Base-by-base conservation (phyloP, 2,113 vertebrate species). In the Triplophysa siluroides region DNA sequence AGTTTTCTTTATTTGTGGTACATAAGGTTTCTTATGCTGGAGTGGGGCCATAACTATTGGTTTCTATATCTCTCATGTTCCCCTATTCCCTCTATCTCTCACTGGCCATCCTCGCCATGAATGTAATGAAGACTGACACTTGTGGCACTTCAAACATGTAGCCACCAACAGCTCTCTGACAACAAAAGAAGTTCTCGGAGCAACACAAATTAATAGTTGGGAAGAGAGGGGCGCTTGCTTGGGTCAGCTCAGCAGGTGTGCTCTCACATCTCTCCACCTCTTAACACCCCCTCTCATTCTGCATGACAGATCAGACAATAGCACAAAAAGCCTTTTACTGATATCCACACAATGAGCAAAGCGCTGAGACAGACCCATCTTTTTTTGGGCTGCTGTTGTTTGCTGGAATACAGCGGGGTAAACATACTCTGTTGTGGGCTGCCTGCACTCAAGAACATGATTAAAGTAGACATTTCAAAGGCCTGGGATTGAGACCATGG, bases 201-300 rank as follows among this genome's bases (percentile, higher is more conserved):
- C 92, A 91, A 92, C 92, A 94, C 88, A 89, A 93, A 92, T 93
- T 93, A 90, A 90, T 92, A 92, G 90, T 89, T 86, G 88, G 85
- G 88, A 89, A 90, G 94, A 92, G 92, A 38, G 47, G 92, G 90
- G 93, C 91, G 93, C 91, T 94, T 90, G 81, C 93, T 92, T 85
- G 76, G 93, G 92, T 94, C 90, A 83, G 90, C 95, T 90, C 95
- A 97, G 95, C 96, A 96, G 95, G 95, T 97, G 95, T 94, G 93
- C 93, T 92, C 45, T 77, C 93, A 93, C 94, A 93, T 95, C 93
- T 95, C 90, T 93, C 91, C 93, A 92, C 93, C 92, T 94, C 94
- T 91, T 95, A 96, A 95, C 90, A 94, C 93, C 94, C 93, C 71
- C 84, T 89, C 92, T 95, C 94, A 95, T 95, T 94, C 92, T 91